These are phyloP conservation scores for Mamestra brassicae DNA, from an alignment of 2,888 invertebrate genomes.

Conservation along the genomic window DNA sequence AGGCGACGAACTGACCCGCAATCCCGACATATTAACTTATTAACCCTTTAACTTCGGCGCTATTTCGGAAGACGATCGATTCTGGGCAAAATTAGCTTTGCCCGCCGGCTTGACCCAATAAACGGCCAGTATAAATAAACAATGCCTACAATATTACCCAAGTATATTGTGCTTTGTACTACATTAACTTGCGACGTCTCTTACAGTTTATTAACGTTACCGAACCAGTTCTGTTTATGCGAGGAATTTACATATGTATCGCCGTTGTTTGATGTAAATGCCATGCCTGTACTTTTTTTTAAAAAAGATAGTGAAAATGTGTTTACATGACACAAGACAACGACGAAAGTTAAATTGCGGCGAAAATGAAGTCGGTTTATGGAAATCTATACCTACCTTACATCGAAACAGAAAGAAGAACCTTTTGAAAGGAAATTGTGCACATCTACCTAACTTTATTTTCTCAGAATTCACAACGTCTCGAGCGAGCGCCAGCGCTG, in stretches of 20 bases:
- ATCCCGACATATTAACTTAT: slow-evolving; percentile 30
- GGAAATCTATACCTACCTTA: not conserved
- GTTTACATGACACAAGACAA: slow-evolving; percentile 25
- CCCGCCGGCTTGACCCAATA: slow-evolving; percentile 67
- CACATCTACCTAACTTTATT: slow-evolving; percentile 19
- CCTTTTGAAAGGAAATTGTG: slow-evolving; percentile 5
- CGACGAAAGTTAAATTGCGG: slow-evolving; percentile 25
- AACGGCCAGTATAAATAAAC: slow-evolving; percentile 65
- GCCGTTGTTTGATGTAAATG: slow-evolving; percentile 31
- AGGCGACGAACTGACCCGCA: slow-evolving; percentile 51
- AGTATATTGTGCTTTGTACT: slow-evolving; percentile 43
- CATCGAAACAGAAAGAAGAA: slow-evolving; percentile 15
- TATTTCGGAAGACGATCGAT: slow-evolving; percentile 68
- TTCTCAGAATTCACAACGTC: slow-evolving; percentile 53
- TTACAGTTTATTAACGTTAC: slow-evolving; percentile 29
- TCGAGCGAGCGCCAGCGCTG: slow-evolving; percentile 30
- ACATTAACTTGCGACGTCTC: slow-evolving; percentile 43
- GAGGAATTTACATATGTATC: slow-evolving; percentile 43
- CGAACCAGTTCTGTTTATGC: slow-evolving; percentile 45
- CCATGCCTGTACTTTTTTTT: slow-evolving; percentile 22
- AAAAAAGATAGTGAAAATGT: slow-evolving; percentile 17
- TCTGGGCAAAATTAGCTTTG: slow-evolving; percentile 57
- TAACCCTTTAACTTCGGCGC: slow-evolving; percentile 56
- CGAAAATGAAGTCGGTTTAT: slow-evolving; percentile 17
- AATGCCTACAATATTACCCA: slow-evolving; percentile 46